A percentile compares a stretch with the other conserved stretches of the same genome.
Evolutionary conservation across 1,140 invertebrate species (phyloP).

Genomic region (Psilanteris sp.): DNA sequence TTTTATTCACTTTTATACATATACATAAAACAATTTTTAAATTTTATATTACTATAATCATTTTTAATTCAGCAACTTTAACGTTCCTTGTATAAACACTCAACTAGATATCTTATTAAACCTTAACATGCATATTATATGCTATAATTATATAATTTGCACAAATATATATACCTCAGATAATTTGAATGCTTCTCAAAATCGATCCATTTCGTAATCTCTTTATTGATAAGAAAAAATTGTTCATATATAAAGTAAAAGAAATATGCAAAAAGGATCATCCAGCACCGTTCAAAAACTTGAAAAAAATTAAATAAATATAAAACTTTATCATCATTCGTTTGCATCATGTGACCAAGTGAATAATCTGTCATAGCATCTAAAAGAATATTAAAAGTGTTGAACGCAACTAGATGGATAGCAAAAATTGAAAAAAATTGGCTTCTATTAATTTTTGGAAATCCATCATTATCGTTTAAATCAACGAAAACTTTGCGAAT

Average conservation of each 20-base stretch:
- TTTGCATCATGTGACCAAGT: slow-evolving; percentile 1
- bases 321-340: background rate
- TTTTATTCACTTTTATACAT: too few species aligned
- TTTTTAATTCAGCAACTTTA: too few species aligned
- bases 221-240: background rate
- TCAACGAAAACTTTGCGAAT: background rate
- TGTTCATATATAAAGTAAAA: background rate
- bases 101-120: too few species aligned
- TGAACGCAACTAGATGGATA: background rate
- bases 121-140: too few species aligned
- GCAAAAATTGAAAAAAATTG: background rate
- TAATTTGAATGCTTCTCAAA: too few species aligned
- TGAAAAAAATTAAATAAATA: slow-evolving; percentile 21
- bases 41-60: too few species aligned
- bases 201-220: background rate
- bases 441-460: background rate
- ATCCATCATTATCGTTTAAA: background rate
- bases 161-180: too few species aligned
- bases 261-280: slow-evolving; percentile 1
- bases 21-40: too few species aligned
- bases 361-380: background rate
- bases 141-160: too few species aligned
- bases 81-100: too few species aligned
- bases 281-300: slow-evolving; percentile 6
- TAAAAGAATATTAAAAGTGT: background rate